A percentile compares a stretch with the other conserved stretches of the same genome.
Evolutionary conservation across 2,113 vertebrate genomes (phyloP).

Genomic region (Syngnathus scovelli): DNA sequence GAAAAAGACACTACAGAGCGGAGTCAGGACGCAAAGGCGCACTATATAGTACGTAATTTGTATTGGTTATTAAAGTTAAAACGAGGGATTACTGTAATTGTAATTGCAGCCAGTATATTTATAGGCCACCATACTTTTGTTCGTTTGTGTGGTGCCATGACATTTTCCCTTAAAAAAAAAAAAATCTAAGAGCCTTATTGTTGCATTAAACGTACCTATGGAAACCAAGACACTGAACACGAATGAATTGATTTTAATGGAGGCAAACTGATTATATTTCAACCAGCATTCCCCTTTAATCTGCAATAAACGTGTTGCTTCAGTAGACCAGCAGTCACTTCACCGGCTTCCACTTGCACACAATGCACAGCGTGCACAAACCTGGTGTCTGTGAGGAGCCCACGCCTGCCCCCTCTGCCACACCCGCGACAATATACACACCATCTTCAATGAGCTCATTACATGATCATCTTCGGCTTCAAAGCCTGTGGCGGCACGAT

Average conservation of each 20-base stretch:
- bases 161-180: not conserved
- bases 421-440: constrained; percentile 64
- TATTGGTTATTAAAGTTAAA: too few relatives aligned
- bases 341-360: constrained; percentile 13
- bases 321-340: not conserved
- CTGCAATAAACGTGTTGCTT: constrained; percentile 1
- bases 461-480: constrained; percentile 33
- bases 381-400: constrained; percentile 5
- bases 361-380: constrained; percentile 6
- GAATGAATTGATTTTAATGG: not conserved
- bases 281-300: not conserved
- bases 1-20: too few relatives aligned
- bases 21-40: too few relatives aligned
- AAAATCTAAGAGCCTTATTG: not conserved
- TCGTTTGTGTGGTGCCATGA: not conserved
- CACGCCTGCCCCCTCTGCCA: constrained; percentile 65
- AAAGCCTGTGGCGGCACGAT: constrained; percentile 37
- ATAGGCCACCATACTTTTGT: too few relatives aligned
- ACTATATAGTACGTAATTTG: too few relatives aligned
- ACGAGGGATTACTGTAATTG: too few relatives aligned
- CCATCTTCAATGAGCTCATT: constrained; percentile 51
- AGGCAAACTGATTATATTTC: not conserved
- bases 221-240: not conserved
- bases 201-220: not conserved
- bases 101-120: too few relatives aligned